Percentiles rank a stretch among this genome's conserved stretches.
phyloP scores from a whole-genome alignment of 2,797 vertebrate genomes.

The Pteronotus mesoamericanus region DNA sequence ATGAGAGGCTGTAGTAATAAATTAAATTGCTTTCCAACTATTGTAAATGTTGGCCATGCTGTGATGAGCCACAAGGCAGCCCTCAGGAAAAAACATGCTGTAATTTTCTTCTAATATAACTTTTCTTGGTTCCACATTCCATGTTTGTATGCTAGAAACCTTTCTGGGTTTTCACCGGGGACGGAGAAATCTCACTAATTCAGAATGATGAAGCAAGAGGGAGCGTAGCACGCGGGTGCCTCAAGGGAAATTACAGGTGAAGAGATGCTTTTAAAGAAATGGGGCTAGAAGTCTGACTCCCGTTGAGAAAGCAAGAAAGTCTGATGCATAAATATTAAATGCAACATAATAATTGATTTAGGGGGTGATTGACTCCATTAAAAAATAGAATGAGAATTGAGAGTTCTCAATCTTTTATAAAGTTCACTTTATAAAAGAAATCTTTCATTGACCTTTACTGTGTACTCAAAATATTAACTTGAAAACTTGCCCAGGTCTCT shows the following conservation, averaged over 20 bases:
- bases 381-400: background rate
- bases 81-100: background rate
- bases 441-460: background rate
- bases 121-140: background rate
- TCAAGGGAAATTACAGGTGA: background rate
- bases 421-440: background rate
- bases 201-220: background rate
- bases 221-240: background rate
- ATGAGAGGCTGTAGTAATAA: background rate
- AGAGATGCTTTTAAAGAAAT: conserved; percentile 1
- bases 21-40: background rate
- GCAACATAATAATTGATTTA: background rate
- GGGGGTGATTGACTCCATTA: background rate
- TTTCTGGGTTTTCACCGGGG: background rate
- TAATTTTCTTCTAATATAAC: background rate
- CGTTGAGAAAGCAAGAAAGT: background rate
- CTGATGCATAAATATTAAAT: background rate
- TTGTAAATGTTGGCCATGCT: background rate
- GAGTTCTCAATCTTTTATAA: too few species aligned
- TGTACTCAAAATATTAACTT: background rate
- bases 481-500: background rate
- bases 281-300: background rate
- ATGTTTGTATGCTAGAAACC: background rate
- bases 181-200: background rate
- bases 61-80: background rate